Percentiles rank a stretch among this genome's conserved stretches.
phyloP scores from a whole-genome alignment of 2,888 invertebrate genomes.

The Clunio marinus region DNA sequence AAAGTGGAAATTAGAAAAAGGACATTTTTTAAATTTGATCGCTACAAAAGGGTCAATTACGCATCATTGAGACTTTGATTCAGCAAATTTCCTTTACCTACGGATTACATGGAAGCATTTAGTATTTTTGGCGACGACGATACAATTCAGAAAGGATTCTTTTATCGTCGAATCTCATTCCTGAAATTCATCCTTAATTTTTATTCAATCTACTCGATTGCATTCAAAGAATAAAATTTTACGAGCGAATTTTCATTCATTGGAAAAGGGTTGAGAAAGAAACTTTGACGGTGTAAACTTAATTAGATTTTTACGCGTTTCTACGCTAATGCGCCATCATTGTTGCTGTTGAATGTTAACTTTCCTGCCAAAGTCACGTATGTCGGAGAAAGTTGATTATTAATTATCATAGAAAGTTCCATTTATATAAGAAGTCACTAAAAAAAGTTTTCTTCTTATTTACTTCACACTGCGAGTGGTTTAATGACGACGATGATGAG shows the following conservation, averaged over 20 bases:
- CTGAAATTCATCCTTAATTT: too few relatives aligned
- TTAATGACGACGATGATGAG: constrained; percentile 38
- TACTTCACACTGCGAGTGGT: neutral
- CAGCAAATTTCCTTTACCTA: constrained; percentile 19
- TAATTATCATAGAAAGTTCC: constrained; percentile 26
- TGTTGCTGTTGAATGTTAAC: neutral
- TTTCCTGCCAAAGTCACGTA: constrained; percentile 2
- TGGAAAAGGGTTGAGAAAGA: too few relatives aligned
- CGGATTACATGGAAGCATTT: constrained; percentile 26
- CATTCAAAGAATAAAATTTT: constrained; percentile 24
- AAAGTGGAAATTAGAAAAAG: constrained; percentile 20
- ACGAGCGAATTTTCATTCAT: too few relatives aligned
- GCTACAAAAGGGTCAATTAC: constrained; percentile 38
- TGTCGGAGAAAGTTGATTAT: constrained; percentile 27
- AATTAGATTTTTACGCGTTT: constrained; percentile 15
- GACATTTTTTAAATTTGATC: constrained; percentile 19
- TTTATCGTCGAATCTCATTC: too few relatives aligned
- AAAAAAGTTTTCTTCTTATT: neutral
- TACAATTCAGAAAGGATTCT: too few relatives aligned
- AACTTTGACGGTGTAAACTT: neutral
- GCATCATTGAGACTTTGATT: constrained; percentile 38
- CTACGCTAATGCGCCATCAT: constrained; percentile 9
- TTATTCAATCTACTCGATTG: constrained; percentile 28
- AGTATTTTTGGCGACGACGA: too few relatives aligned
- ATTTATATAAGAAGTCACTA: neutral